Evolutionary conservation across 2,888 invertebrate species (phyloP).

Genomic region (Conus canariensis): DNA sequence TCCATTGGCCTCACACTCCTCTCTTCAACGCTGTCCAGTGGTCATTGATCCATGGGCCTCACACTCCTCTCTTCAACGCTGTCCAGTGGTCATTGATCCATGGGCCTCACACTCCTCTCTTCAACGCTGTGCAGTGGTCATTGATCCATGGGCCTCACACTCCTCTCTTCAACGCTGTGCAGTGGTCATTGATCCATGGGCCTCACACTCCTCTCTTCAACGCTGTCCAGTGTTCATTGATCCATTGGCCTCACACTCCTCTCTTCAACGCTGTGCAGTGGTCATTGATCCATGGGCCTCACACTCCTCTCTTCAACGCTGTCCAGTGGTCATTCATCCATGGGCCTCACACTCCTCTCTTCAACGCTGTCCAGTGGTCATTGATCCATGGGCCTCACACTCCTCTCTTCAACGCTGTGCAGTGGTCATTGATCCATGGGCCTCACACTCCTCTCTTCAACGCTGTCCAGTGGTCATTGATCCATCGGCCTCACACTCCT

Average conservation of each 20-base stretch:
- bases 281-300: neutral
- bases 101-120: constrained; percentile 17
- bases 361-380: neutral
- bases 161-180: neutral
- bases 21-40: neutral
- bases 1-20: constrained; percentile 9
- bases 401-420: neutral
- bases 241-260: constrained; percentile 9
- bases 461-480: too few relatives aligned
- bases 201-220: constrained; percentile 17
- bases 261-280: neutral
- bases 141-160: neutral
- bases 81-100: too few relatives aligned
- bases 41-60: neutral
- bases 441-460: constrained; percentile 3
- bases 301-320: constrained; percentile 17
- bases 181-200: neutral
- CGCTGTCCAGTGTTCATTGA: too few relatives aligned
- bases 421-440: neutral
- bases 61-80: constrained; percentile 17
- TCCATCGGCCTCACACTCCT: constrained; percentile 10
- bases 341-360: constrained; percentile 17
- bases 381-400: neutral
- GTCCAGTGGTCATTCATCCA: too few relatives aligned
- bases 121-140: neutral